These are phyloP conservation scores for Aplodontia rufa DNA, from an alignment of 2,113 vertebrate species.

Conservation along the genomic window DNA sequence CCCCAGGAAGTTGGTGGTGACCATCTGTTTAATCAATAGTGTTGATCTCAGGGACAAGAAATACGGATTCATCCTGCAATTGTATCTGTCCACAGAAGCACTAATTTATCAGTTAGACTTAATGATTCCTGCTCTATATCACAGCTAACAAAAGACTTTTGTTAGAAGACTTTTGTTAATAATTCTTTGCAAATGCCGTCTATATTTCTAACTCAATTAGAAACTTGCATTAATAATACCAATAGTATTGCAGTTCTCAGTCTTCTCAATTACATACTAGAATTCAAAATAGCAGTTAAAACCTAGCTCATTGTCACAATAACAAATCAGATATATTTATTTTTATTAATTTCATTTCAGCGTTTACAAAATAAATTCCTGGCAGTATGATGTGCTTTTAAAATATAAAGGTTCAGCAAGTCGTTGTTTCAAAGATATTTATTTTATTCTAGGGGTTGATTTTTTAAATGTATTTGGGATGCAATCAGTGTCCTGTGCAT, in stretches of 20 bases:
- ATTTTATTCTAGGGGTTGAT: background rate
- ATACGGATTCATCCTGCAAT: background rate
- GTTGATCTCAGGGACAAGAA: background rate
- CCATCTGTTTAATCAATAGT: background rate
- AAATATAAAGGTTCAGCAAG: background rate
- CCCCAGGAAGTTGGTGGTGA: background rate
- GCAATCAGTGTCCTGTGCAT: too few species aligned
- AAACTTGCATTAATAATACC: background rate
- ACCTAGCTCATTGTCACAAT: background rate
- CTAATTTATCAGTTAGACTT: background rate
- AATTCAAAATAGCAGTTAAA: background rate
- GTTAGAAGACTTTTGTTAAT: background rate
- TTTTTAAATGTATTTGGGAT: background rate
- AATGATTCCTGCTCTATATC: background rate
- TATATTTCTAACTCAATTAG: background rate
- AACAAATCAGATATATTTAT: background rate
- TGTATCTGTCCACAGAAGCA: background rate
- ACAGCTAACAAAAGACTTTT: background rate
- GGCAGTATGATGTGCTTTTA: background rate
- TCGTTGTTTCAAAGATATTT: background rate
- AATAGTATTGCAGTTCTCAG: background rate
- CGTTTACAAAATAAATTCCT: background rate
- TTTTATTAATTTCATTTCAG: background rate
- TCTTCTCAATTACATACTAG: background rate
- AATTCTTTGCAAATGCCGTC: background rate